phyloP scores from a whole-genome alignment of 1,140 invertebrate species.

The Tetramorium simillimum region DNA sequence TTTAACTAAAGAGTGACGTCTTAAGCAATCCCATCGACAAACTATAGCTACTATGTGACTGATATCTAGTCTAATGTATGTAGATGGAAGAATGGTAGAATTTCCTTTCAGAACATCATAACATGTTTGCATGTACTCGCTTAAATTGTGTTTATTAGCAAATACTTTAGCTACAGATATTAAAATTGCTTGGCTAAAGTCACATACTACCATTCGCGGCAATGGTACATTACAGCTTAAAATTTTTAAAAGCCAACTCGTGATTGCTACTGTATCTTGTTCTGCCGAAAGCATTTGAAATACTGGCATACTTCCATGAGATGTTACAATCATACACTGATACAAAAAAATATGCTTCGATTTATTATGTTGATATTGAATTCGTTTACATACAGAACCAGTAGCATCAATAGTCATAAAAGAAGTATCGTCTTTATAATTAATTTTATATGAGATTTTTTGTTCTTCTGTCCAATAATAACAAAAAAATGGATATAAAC shows the following conservation, averaged over 20 bases:
- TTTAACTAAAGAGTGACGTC: not conserved
- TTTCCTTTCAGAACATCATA: not conserved
- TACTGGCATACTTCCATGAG: not conserved
- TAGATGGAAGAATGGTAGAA: not conserved
- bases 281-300: not conserved
- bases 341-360: not conserved
- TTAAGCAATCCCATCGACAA: not conserved
- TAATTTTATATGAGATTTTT: not conserved
- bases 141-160: not conserved
- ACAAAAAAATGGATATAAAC: not conserved
- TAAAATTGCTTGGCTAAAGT: conserved; percentile 1
- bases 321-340: not conserved
- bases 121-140: not conserved
- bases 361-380: not conserved
- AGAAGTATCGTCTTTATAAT: not conserved
- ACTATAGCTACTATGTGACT: not conserved
- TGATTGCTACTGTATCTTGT: not conserved
- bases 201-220: not conserved
- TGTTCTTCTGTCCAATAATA: conserved; percentile 2
- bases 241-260: conserved; percentile 4
- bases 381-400: not conserved
- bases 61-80: not conserved
- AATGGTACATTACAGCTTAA: not conserved
- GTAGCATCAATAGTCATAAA: conserved; percentile 2
- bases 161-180: not conserved